Evolutionary conservation across 2,888 invertebrate genomes (phyloP).

Genomic region (Mechanitis messenoides): DNA sequence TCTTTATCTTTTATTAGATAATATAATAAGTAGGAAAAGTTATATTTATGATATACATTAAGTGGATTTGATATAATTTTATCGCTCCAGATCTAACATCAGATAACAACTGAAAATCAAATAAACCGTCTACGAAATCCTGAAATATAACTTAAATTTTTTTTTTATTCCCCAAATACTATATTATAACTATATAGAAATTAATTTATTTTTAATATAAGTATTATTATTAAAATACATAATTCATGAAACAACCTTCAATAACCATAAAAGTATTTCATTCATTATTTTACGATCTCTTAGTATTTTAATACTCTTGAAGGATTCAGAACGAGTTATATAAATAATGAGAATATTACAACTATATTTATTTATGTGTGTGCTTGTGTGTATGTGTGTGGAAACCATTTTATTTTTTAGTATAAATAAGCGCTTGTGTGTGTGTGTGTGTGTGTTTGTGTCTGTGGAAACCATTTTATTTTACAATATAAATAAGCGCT

Average conservation of each 20-base stretch:
- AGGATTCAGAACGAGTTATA: constrained; percentile 7
- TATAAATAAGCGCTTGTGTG: neutral
- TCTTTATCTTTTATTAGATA: too few relatives aligned
- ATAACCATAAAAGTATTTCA: constrained; percentile 25
- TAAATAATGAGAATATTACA: neutral
- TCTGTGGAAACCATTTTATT: neutral
- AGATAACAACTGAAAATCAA: neutral
- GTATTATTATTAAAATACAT: constrained; percentile 11
- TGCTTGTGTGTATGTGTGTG: neutral
- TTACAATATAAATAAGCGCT: constrained; percentile 5
- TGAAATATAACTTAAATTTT: too few relatives aligned
- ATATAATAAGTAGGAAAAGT: neutral
- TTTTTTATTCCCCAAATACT: too few relatives aligned
- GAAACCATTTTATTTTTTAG: neutral
- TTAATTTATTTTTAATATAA: constrained; percentile 2
- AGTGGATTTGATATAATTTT: neutral
- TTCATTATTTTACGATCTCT: constrained; percentile 28
- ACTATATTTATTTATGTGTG: neutral
- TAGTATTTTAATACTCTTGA: constrained; percentile 21
- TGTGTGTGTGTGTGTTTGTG: neutral
- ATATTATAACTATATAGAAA: too few relatives aligned
- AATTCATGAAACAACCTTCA: constrained; percentile 22
- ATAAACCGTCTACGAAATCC: too few relatives aligned
- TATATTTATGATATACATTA: neutral
- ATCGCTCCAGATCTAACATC: too few relatives aligned